phyloP scores from a whole-genome alignment of 92 coral and sea anemone genomes.

The Porites evermanni region DNA sequence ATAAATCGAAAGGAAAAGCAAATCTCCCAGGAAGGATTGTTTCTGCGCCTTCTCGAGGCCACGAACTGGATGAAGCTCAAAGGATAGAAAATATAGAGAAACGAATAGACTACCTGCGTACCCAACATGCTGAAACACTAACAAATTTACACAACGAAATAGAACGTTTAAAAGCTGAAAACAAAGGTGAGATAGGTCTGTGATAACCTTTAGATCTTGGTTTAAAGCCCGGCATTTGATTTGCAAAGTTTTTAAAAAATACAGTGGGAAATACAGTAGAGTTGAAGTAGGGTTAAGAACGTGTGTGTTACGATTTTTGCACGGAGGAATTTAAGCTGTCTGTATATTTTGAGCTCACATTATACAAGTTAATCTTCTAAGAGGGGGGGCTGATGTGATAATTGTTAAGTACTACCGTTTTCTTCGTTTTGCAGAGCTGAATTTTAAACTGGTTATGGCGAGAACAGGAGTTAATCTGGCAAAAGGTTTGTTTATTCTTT shows the following conservation, averaged over 20 bases:
- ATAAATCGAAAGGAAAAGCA: conserved; percentile 44
- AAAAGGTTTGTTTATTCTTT: conserved; percentile 37
- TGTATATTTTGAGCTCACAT: no score
- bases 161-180: conserved; percentile 91
- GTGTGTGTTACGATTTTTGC: no score
- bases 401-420: neutral
- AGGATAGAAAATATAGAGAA: conserved; percentile 82
- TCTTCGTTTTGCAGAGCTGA: conserved; percentile 78
- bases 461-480: conserved; percentile 66
- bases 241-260: no score
- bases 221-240: no score
- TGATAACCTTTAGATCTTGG: neutral
- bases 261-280: no score
- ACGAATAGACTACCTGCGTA: conserved; percentile 81
- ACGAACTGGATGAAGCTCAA: conserved; percentile 67
- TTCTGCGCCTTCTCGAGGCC: conserved; percentile 87
- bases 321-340: no score
- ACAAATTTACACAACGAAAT: conserved; percentile 87
- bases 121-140: conserved; percentile 87
- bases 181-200: conserved; percentile 80
- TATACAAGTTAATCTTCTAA: no score
- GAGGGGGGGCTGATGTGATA: no score
- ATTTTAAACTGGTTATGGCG: conserved; percentile 93
- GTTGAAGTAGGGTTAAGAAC: no score
- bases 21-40: conserved; percentile 75